Conservation (phyloP, 35 echinoderm and acorn worm genomes). For the Heliocidaris tuberculata region DNA sequence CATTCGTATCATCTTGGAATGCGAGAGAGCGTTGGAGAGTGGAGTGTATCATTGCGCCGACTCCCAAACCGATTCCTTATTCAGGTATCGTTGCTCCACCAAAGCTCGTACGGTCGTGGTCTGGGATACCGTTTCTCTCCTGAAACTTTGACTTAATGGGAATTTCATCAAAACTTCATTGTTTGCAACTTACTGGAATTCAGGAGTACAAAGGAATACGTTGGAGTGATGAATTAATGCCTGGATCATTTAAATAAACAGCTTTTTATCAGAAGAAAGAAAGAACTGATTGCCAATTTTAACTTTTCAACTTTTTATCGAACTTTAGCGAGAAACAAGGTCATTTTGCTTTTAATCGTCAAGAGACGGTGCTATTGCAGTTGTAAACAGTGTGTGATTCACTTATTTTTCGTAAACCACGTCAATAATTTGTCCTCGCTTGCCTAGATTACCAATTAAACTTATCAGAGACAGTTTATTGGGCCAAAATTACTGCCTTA, state of each 20-base stretch:
- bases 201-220: background rate
- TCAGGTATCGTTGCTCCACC: background rate
- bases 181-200: background rate
- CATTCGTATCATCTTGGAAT: background rate
- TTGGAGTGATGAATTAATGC: background rate
- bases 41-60: background rate
- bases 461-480: background rate
- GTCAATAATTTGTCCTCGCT: background rate
- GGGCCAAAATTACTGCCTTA: background rate
- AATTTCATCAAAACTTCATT: background rate
- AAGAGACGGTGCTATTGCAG: background rate
- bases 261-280: background rate
- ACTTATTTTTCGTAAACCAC: background rate
- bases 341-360: background rate
- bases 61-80: background rate
- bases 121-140: background rate
- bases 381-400: background rate
- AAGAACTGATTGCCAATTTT: background rate
- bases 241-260: background rate
- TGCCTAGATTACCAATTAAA: background rate
- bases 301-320: background rate
- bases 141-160: background rate
- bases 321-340: background rate
- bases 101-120: background rate
- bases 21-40: background rate